These are phyloP conservation scores for Perca schrenkii DNA, from an alignment of 2,113 vertebrate genomes.

Conservation along the genomic window DNA sequence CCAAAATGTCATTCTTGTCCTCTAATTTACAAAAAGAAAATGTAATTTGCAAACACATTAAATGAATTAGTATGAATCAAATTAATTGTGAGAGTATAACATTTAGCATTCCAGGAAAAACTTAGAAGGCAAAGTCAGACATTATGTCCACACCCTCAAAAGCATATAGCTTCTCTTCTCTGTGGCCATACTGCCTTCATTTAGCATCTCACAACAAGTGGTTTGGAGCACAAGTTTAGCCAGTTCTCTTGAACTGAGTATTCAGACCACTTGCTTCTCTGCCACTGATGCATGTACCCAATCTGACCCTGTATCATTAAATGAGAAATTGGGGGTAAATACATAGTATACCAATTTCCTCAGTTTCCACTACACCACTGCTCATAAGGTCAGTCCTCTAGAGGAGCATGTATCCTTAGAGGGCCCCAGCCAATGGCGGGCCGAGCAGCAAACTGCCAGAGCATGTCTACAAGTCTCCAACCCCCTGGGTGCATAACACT, in stretches of 20 bases:
- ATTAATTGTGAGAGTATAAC: constrained; percentile 13
- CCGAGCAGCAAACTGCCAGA: constrained; percentile 53
- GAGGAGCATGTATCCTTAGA: constrained; percentile 54
- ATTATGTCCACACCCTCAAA: neutral
- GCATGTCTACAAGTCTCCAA: constrained; percentile 70
- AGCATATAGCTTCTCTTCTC: neutral
- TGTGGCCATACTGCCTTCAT: neutral
- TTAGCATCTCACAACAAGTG: constrained; percentile 20
- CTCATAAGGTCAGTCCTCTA: constrained; percentile 45
- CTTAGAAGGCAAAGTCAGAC: constrained; percentile 1
- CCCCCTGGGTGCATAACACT: constrained; percentile 78
- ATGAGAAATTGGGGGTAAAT: constrained; percentile 24
- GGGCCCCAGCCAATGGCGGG: constrained; percentile 38
- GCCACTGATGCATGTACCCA: constrained; percentile 15
- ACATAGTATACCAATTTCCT: constrained; percentile 20
- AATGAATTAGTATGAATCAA: constrained; percentile 20
- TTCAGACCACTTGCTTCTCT: constrained; percentile 8
- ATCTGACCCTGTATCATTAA: constrained; percentile 17
- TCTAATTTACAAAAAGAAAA: constrained; percentile 32
- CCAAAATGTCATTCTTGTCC: constrained; percentile 45
- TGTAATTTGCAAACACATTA: constrained; percentile 27
- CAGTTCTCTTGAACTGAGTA: constrained; percentile 1
- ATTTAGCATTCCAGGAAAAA: constrained; percentile 9
- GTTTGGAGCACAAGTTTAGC: neutral
- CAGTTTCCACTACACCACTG: constrained; percentile 12